Conservation (phyloP, 1,140 invertebrate species). For the Chlorops oryzae region DNA sequence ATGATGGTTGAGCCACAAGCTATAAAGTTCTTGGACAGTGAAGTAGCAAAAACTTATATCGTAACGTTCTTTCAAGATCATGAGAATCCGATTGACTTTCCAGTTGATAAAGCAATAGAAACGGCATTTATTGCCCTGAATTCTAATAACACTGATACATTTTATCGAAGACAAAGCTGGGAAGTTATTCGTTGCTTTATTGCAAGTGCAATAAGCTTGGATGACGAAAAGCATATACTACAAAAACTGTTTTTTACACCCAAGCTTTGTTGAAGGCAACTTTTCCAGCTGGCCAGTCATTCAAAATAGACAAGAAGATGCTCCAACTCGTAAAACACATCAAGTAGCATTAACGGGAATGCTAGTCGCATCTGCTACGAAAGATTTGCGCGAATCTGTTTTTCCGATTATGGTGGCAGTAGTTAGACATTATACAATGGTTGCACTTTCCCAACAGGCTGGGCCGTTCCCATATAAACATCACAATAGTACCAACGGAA, state of each 20-base stretch:
- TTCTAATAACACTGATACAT: conserved; percentile 74
- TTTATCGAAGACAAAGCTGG: conserved; percentile 89
- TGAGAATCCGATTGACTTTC: conserved; percentile 72
- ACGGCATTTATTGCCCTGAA: conserved; percentile 82
- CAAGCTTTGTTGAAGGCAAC: conserved; percentile 65
- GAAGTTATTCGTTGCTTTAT: conserved; percentile 84
- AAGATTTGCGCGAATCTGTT: conserved; percentile 78
- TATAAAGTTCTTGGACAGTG: conserved; percentile 76
- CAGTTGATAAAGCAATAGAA: conserved; percentile 86
- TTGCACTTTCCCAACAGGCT: conserved; percentile 88
- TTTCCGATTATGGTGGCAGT: conserved; percentile 78
- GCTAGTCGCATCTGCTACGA: conserved; percentile 87
- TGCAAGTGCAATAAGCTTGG: conserved; percentile 74
- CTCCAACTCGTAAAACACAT: conserved; percentile 76
- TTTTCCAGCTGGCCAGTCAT: conserved; percentile 60
- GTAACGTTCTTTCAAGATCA: conserved; percentile 83
- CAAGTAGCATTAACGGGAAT: conserved; percentile 84
- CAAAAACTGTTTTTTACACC: conserved; percentile 79
- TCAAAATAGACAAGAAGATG: conserved; percentile 75
- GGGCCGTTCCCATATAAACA: conserved; percentile 65
- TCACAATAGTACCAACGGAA: conserved; percentile 56
- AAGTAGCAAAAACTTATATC: conserved; percentile 73
- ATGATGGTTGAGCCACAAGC: conserved; percentile 97
- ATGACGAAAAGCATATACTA: conserved; percentile 71
- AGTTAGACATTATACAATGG: conserved; percentile 90